These are phyloP conservation scores for Chiloscyllium punctatum DNA, from an alignment of 2,797 vertebrate genomes.

Conservation along the genomic window DNA sequence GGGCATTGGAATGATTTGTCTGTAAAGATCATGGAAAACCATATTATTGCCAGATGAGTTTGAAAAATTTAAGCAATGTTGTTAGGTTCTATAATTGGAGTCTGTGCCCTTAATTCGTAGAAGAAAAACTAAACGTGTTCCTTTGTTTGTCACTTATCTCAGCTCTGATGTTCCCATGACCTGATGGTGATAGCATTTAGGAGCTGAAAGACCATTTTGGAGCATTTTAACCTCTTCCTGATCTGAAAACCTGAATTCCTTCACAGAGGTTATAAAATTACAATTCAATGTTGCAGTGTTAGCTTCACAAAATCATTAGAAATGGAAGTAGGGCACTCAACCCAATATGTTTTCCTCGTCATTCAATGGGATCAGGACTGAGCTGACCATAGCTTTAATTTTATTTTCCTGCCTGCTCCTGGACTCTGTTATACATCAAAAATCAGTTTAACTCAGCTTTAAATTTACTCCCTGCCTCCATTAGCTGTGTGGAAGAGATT, in stretches of 20 bases:
- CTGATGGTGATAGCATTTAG: too few species aligned
- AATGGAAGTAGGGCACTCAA: background rate
- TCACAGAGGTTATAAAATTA: background rate
- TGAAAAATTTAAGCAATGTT: background rate
- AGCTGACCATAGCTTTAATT: background rate
- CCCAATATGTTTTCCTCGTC: background rate
- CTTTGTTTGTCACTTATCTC: background rate
- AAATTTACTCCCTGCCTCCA: too few species aligned
- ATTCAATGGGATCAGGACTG: background rate
- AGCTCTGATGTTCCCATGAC: background rate
- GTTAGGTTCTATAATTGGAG: background rate
- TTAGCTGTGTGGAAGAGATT: too few species aligned
- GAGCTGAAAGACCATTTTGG: background rate
- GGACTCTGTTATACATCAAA: too few species aligned
- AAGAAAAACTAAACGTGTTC: background rate
- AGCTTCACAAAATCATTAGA: background rate
- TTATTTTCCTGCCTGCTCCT: background rate
- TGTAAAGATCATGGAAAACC: background rate
- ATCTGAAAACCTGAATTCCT: background rate
- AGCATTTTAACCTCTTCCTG: background rate
- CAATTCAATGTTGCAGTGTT: background rate
- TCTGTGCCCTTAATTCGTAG: background rate
- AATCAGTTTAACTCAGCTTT: too few species aligned
- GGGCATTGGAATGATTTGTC: background rate
- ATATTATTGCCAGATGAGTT: background rate